Evolutionary conservation across 2,888 invertebrate genomes (phyloP).

Genomic region (Onthophagus sagittarius): DNA sequence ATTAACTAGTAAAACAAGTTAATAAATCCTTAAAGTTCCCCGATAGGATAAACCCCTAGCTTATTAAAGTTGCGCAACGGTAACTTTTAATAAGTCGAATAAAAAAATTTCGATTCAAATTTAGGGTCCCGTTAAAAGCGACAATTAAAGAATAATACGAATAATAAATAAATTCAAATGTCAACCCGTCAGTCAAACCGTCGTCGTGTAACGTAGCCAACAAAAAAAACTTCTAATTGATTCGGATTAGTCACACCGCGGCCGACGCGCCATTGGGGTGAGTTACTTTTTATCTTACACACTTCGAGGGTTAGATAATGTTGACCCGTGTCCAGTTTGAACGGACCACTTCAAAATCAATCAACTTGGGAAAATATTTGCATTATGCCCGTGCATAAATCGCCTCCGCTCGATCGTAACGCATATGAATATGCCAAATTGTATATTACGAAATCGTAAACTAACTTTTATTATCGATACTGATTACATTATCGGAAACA

Average conservation of each 20-base stretch:
- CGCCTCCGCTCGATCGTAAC: background rate
- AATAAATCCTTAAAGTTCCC: background rate
- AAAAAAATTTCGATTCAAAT: background rate
- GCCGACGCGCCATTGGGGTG: background rate
- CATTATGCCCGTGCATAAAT: background rate
- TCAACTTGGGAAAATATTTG: background rate
- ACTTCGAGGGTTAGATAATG: background rate
- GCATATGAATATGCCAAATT: conserved; percentile 5
- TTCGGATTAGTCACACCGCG: background rate
- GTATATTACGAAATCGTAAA: conserved; percentile 41
- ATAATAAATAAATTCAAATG: background rate
- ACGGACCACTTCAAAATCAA: background rate
- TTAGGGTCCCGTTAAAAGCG: background rate
- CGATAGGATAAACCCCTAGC: background rate
- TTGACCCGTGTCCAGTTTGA: background rate
- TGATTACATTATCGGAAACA: conserved; percentile 41
- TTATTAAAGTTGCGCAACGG: background rate
- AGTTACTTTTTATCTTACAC: background rate
- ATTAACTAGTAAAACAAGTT: background rate
- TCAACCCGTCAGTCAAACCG: background rate
- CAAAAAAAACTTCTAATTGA: background rate
- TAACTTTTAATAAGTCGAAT: background rate
- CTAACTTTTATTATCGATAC: conserved; percentile 33
- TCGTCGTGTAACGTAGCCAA: background rate
- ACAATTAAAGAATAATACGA: background rate